Base-by-base conservation (phyloP, 2,797 vertebrate species). In the Tachyglossus aculeatus region DNA sequence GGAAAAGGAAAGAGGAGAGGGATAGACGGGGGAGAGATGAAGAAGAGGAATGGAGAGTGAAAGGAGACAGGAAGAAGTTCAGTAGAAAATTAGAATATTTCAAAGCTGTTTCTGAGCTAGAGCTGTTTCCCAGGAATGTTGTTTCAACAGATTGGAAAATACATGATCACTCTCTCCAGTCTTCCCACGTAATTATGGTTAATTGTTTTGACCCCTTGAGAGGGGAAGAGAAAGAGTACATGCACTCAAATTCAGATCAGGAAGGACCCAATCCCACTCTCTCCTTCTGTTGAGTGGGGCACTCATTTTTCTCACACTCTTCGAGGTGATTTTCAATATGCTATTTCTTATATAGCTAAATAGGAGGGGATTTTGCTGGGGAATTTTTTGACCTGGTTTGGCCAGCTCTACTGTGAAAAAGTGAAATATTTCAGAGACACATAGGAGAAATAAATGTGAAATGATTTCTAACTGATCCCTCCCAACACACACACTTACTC, bases 251-350 rank as follows among this genome's bases (percentile, higher is more conserved):
- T 65, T 37, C 25, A 67, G 22, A 34, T 59, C 5, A 38, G 34
- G 60, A 4, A 14, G 16, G 58, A 0, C 33, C 53, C 55, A 40
- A 16, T 18, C 34, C 53, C 44, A 60, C 36, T 18, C 48, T 56
- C 45, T 19, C 44, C 54, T 45, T 56, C 51, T 55, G 22, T 39
- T 55, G 56, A 52, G 72, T 50, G 37, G 47, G 68, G 61, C 58
- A 78, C 70, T 15, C 51, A 43, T 54, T 60, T 55, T 62, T 58
- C 59, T 79, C 25, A 33, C 51, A 40, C 36, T 66, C 16, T 32
- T 67, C 8, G 39, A 72, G 15, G 48, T 72, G 40, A 79, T 67
- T 85, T 87, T 88, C 79, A 85, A 67, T 71, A 73, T 67, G 70
- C 37, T 74, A 59, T 76, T 68, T 71, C 70, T 69, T 64, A 45